phyloP scores from a whole-genome alignment of 2,888 invertebrate genomes.

The Dolomedes plantarius region DNA sequence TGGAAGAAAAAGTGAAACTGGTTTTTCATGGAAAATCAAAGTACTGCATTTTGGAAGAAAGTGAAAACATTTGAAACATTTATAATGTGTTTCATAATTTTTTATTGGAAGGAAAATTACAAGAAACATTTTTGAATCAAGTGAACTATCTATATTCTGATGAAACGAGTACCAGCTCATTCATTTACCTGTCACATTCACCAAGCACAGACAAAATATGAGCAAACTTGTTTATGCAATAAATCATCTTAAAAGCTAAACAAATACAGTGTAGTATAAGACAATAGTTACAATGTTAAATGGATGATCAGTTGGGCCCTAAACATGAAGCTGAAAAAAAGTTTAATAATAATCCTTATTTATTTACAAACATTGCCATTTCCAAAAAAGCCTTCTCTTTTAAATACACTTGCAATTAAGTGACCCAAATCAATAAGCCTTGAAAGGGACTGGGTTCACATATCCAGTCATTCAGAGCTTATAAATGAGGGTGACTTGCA shows the following conservation, averaged over 20 bases:
- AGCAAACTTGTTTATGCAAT: constrained; percentile 57
- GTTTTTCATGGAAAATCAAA: too few species aligned
- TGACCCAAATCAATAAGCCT: constrained; percentile 57
- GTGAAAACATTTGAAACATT: background rate
- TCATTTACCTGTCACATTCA: constrained; percentile 62
- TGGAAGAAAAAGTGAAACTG: too few species aligned
- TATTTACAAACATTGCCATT: constrained; percentile 70
- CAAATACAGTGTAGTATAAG: constrained; percentile 66
- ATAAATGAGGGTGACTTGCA: constrained; percentile 49
- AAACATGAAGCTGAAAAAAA: constrained; percentile 57
- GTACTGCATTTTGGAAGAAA: too few species aligned
- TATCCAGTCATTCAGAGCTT: constrained; percentile 46
- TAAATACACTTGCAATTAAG: constrained; percentile 40
- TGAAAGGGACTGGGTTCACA: constrained; percentile 41
- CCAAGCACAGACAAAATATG: constrained; percentile 66
- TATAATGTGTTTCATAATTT: constrained; percentile 53
- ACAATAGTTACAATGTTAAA: constrained; percentile 69
- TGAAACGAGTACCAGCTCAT: constrained; percentile 71
- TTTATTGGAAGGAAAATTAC: constrained; percentile 64
- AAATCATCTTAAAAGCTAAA: constrained; percentile 71
- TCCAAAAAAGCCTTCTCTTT: constrained; percentile 51
- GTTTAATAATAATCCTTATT: constrained; percentile 67
- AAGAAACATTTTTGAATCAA: constrained; percentile 55
- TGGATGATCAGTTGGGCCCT: constrained; percentile 67
- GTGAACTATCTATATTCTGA: constrained; percentile 62